Evolutionary conservation across 2,797 vertebrate genomes (phyloP), one percentile per base, ranked within the genome.

Genomic region (Iguana delicatissima): DNA sequence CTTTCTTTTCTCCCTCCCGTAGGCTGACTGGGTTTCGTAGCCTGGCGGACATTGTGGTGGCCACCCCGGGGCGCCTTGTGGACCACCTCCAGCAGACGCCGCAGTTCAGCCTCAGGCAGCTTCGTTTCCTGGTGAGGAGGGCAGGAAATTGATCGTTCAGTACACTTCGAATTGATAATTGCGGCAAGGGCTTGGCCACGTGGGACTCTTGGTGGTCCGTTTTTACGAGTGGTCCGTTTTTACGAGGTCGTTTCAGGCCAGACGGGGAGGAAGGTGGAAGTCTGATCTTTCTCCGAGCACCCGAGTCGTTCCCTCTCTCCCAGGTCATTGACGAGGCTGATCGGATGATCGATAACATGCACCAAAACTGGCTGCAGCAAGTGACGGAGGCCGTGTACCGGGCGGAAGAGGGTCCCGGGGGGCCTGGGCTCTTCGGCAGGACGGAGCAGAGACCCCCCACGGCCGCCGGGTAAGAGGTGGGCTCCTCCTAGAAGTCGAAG

Each of bases 271-370:
- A 20, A 62, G 59, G 6, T 6, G 4, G 59, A 62, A 20, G 59
- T 62, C 24, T 62, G 59, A 20, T 62, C 18, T 22, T 62, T 22
- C 20, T 46, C 42, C 42, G 4, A 46, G 42, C 4, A 46, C 42
- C 42, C 42, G 42, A 4, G 42, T 46, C 3, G 4, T 46, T 46
- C 42, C 7, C 26, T 10, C 2, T 32, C 16, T 9, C 88, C 22
- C 90, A 99, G 99, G 96, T 99, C 0, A 95, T 99, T 6, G 99
- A 99, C 3, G 99, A 99, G 95, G 99, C 99, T 0, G 99, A 99
- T 96, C 97, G 98, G 76, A 99, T 99, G 99, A 98, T 99, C 0
- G 99, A 99, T 97, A 98, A 98, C 96, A 99, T 99, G 98, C 98
- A 99, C 94, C 99, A 99, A 96, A 97, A 98, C 13, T 99, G 99